Evolutionary conservation across 2,113 vertebrate genomes (phyloP), one percentile per base, ranked within the genome.

Genomic region (Gavialis gangeticus): DNA sequence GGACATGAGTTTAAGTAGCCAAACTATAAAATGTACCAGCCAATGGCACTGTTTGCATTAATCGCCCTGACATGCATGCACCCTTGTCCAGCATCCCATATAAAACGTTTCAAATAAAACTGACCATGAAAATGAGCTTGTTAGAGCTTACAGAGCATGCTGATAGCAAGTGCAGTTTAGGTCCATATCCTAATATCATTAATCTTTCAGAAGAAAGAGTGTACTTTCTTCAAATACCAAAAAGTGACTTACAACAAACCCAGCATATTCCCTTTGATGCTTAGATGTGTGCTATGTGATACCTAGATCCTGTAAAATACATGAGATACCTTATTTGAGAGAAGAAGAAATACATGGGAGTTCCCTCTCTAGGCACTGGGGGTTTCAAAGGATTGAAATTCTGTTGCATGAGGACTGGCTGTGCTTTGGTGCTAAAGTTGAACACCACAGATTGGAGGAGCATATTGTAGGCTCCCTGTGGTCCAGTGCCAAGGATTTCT

Each of bases 71-170:
- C 94, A 97, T 87, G 90, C 86, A 85, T 57, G 59, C 55, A 78
- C 63, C 59, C 64, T 91, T 88, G 76, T 91, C 92, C 88, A 92
- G 55, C 78, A 80, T 91, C 76, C 73, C 5, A 6, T 81, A 73
- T 12, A 84, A 46, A 94, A 93, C 21, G n/a, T 86, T 88, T 93
- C 82, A 88, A 78, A 94, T 90, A 91, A 91, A 96, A 94, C 59
- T 75, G 63, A 87, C 83, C 88, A 75, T 37, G 89, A 80, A 95
- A 97, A 95, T 34, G 91, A 93, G 76, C 82, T 63, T 89, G 89
- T 79, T 93, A 37, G 82, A 76, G 5, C 19, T 96, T 95, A 9
- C 46, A 73, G 80, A 69, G 55, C n/a, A 75, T 90, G 85, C 62
- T 27, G 92, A 13, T 62, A 88, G 87, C n/a, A 28, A 85, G 81